A percentile compares a stretch with the other conserved stretches of the same genome.
Conservation (phyloP, 2,888 invertebrate genomes). For the Mayetiola destructor region DNA sequence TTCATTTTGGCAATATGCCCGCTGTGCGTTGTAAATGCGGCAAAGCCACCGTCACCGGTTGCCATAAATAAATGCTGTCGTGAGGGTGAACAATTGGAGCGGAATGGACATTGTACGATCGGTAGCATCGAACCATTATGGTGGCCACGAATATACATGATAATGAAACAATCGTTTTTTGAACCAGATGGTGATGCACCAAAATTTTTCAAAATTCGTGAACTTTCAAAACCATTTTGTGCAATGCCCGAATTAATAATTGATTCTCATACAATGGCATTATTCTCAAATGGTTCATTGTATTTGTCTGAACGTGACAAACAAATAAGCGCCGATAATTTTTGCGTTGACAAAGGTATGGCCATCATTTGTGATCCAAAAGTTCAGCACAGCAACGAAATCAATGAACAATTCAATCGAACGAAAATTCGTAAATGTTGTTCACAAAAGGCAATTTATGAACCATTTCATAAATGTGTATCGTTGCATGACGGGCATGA, state of each 20-base stretch:
- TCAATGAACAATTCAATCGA: constrained; percentile 23
- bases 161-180: constrained; percentile 33
- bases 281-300: constrained; percentile 51
- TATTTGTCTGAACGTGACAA: constrained; percentile 38
- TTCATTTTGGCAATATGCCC: not conserved
- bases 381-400: constrained; percentile 24
- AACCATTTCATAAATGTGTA: constrained; percentile 38
- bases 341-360: constrained; percentile 52
- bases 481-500: constrained; percentile 31
- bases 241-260: constrained; percentile 27
- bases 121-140: constrained; percentile 30
- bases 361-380: constrained; percentile 46
- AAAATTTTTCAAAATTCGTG: constrained; percentile 33
- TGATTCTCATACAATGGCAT: constrained; percentile 29
- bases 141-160: constrained; percentile 45
- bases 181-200: constrained; percentile 32
- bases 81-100: constrained; percentile 37
- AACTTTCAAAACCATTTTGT: constrained; percentile 30
- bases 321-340: constrained; percentile 41
- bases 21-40: not conserved
- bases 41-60: not conserved
- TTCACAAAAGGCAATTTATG: constrained; percentile 46
- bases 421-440: constrained; percentile 52
- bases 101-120: constrained; percentile 29
- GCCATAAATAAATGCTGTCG: constrained; percentile 41